Evolutionary conservation across 2,113 vertebrate genomes (phyloP), one percentile per base, ranked within the genome.

Genomic region (Zapornia atra): DNA sequence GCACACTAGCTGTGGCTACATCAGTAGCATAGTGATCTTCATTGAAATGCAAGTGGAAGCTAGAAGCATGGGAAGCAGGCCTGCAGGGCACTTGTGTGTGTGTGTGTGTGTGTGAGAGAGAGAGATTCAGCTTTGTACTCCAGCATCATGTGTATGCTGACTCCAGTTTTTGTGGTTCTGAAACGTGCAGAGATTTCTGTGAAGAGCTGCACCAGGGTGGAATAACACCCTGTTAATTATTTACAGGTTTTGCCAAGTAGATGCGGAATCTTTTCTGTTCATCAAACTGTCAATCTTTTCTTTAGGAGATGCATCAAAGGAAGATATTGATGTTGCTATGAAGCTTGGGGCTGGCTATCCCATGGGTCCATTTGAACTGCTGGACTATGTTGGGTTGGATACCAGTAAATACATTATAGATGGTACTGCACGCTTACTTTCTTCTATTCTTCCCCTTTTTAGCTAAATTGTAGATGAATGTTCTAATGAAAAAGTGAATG

Each of bases 311-410:
- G 99, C 99, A 38, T 99, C 99, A 89, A 99, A 99, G 98, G 99
- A 99, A 86, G 99, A 99, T 98, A 99, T 99, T 44, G 99, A 99
- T 91, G 95, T 97, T 28, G 99, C 99, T 26, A 99, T 99, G 99
- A 99, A 99, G 96, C 96, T 99, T 19, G 99, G 99, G 11, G 98
- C 99, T 26, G 99, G 99, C 31, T 98, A 99, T 97, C 99, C 99
- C 48, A 99, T 99, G 99, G 99, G 99, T 28, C 99, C 99, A 3
- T 99, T 99, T 95, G 99, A 99, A 95, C 98, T 99, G 25, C 89
- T 99, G 24, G 99, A 99, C 96, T 99, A 99, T 6, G 98, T 99
- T 24, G 99, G 99, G 76, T 97, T 99, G 88, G 99, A 99, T 97
- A 99, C 99, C 19, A 90, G 96, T 3, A 99, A 99, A 98, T 99